Evolutionary conservation across 37 sponge, comb jelly and placozoan genomes (phyloP), one percentile per base, ranked within the genome.

Genomic region (Petrosia ficiformis): DNA sequence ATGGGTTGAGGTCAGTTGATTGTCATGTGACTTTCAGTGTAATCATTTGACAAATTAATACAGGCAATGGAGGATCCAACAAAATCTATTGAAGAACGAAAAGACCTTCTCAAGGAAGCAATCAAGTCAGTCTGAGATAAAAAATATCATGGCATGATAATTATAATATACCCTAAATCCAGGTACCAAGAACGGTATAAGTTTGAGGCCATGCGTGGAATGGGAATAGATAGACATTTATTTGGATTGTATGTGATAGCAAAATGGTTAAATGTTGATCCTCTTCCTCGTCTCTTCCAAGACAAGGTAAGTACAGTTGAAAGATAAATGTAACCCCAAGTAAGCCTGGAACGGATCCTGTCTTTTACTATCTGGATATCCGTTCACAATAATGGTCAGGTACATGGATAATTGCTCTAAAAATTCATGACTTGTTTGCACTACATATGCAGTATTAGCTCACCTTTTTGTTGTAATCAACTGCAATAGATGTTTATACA

Each of bases 191-290:
- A 74, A 24, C 39, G 48, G 39, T 84, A 87, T 67, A 92, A 92
- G 88, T 42, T 92, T 39, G 77, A 87, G 44, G 93, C 93, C 24
- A 87, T 92, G 93, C 41, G 88, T 32, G 93, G 88, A 22, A 66
- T 82, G 41, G 93, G 87, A 4, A 69, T 83, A 57, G 93, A 92
- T 80, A 48, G 93, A 39, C 93, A 92, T 42, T 68, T 92, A n/a
- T 84, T 92, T 84, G 93, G 93, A 0, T 81, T 92, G 42, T 92
- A 87, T 71, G 28, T 80, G 0, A 54, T 87, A 64, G 89, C 89
- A 69, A 92, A 87, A 77, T 73, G 83, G 21, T 25, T 78, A 16
- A 86, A 91, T 22, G 35, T 86, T 44, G 77, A 91, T 48, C 92
- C 92, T 28, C 34, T 91, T 57, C 92, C 92, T 32, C 73, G 70